phyloP scores from a whole-genome alignment of 2,113 vertebrate species.

The Mesembrinibis cayennensis region DNA sequence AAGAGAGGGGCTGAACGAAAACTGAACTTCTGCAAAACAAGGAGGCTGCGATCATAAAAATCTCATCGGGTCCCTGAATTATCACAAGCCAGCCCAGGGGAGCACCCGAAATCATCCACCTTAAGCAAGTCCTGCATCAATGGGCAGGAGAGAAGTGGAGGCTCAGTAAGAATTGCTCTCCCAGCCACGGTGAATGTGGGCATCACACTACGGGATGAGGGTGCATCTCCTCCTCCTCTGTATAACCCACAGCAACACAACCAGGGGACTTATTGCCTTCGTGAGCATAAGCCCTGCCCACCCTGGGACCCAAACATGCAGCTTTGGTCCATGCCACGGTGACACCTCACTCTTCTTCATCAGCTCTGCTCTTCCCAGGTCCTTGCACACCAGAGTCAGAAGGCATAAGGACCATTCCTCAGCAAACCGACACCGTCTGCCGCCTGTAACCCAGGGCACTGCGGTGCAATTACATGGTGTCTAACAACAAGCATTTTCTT shows the following conservation, averaged over 20 bases:
- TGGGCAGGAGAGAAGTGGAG: background rate
- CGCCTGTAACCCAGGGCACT: background rate
- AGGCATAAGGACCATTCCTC: background rate
- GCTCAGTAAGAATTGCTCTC: background rate
- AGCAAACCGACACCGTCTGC: background rate
- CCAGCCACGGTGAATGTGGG: fast-evolving
- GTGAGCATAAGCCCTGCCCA: background rate
- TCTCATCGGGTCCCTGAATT: too few species aligned
- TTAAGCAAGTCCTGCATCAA: background rate
- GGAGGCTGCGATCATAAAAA: background rate
- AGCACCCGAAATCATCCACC: background rate
- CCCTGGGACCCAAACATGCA: too few species aligned
- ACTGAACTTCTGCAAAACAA: background rate
- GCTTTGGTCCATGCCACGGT: background rate
- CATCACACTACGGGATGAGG: fast-evolving
- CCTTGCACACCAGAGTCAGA: background rate
- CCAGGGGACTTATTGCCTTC: background rate
- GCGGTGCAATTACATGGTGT: background rate
- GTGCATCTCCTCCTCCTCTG: background rate
- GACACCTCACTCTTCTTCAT: background rate
- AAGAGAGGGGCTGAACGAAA: background rate
- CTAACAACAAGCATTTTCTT: background rate
- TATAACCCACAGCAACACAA: background rate
- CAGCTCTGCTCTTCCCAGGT: background rate
- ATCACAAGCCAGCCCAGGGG: background rate